Conservation (phyloP, 2,797 vertebrate genomes). For the Sebastes hubbsi region DNA sequence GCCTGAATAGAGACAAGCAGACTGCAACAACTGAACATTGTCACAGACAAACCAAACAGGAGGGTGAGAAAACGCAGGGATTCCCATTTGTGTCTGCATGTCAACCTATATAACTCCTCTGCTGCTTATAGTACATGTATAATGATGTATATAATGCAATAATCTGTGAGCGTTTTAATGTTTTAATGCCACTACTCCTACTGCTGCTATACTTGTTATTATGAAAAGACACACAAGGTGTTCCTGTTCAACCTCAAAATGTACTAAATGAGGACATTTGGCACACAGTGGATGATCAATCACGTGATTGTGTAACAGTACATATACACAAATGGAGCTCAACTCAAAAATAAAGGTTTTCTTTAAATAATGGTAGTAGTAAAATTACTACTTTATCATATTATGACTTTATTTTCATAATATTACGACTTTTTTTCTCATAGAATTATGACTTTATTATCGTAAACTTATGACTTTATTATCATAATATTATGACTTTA, state of each 20-base stretch:
- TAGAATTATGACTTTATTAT: too few relatives aligned
- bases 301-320: neutral
- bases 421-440: too few relatives aligned
- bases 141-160: too few relatives aligned
- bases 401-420: too few relatives aligned
- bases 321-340: neutral
- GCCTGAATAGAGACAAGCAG: constrained; percentile 9
- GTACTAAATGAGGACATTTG: neutral
- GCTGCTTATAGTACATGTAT: too few relatives aligned
- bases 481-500: too few relatives aligned
- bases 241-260: neutral
- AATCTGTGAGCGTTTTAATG: neutral
- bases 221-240: neutral
- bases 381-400: too few relatives aligned
- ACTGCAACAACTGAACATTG: neutral
- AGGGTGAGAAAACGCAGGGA: constrained; percentile 20
- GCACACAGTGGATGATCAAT: neutral
- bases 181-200: neutral
- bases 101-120: neutral
- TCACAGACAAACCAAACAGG: constrained; percentile 2
- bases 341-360: too few relatives aligned
- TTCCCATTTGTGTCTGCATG: neutral
- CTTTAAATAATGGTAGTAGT: neutral
- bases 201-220: neutral
- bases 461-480: too few relatives aligned